Conservation (phyloP, 1,140 invertebrate species). For the Hyles vespertilio region DNA sequence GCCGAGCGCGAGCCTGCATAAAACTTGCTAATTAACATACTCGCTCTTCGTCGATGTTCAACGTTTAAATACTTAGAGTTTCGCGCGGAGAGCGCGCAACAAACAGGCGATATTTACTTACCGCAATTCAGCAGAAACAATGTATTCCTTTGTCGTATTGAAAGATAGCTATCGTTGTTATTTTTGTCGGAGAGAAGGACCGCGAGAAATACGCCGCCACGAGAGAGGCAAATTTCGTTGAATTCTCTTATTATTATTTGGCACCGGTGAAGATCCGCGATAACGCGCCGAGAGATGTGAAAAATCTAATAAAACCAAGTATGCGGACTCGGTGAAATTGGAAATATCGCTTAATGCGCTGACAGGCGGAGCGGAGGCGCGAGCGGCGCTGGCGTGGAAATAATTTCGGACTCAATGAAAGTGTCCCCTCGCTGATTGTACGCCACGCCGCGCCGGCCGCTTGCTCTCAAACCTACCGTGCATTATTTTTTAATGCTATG, state of each 20-base stretch:
- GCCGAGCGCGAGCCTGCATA: conserved; percentile 23
- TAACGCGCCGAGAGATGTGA: conserved; percentile 28
- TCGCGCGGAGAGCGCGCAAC: conserved; percentile 5
- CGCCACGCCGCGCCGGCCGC: neutral
- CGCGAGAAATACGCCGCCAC: conserved; percentile 25
- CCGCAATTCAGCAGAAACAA: conserved; percentile 21
- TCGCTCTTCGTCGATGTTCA: conserved; percentile 6
- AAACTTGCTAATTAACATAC: conserved; percentile 37
- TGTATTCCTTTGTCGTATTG: conserved; percentile 44
- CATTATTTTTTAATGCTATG: too few species aligned
- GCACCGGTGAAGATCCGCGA: conserved; percentile 33
- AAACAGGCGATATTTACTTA: conserved; percentile 27
- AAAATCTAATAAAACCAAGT: conserved; percentile 45
- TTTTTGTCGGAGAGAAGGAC: conserved; percentile 20
- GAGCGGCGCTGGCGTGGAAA: conserved; percentile 10
- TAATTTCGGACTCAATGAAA: conserved; percentile 27
- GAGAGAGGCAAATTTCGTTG: conserved; percentile 47
- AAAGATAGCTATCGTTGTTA: conserved; percentile 34
- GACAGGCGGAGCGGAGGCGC: neutral
- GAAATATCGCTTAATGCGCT: conserved; percentile 39
- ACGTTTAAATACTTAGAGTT: conserved; percentile 19
- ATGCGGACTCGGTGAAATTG: conserved; percentile 32
- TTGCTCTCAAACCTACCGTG: conserved; percentile 1
- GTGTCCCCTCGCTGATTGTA: neutral
- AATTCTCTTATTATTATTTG: conserved; percentile 56